Percentiles rank a stretch among this genome's conserved stretches.
Conservation (phyloP, 2,888 invertebrate species). For the Pandemis heparana region DNA sequence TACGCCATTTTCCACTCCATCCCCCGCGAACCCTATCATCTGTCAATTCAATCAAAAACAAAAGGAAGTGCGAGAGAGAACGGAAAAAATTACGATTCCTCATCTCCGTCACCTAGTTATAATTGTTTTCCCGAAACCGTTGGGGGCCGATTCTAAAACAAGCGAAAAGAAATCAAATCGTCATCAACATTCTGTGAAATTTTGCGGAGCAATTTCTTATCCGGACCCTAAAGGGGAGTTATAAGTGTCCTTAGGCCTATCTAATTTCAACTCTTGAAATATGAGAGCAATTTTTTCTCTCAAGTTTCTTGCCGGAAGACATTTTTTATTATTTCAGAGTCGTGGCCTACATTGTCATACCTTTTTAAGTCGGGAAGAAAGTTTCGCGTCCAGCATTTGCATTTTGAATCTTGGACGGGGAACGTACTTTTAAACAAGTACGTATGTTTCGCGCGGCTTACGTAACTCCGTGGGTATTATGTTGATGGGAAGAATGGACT, state of each 20-base stretch:
- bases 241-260: slow-evolving; percentile 42
- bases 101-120: slow-evolving; percentile 32
- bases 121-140: slow-evolving; percentile 35
- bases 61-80: slow-evolving; percentile 8
- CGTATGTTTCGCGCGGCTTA: background rate
- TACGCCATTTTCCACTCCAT: slow-evolving; percentile 28
- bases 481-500: background rate
- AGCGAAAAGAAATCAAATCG: slow-evolving; percentile 42
- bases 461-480: background rate
- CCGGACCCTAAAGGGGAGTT: slow-evolving; percentile 38
- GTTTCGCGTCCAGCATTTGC: slow-evolving; percentile 6
- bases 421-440: background rate
- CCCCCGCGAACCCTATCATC: slow-evolving; percentile 23
- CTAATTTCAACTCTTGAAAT: slow-evolving; percentile 44
- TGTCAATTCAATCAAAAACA: slow-evolving; percentile 37
- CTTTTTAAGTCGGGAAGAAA: slow-evolving; percentile 33
- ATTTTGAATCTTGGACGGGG: slow-evolving; percentile 17
- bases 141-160: slow-evolving; percentile 25
- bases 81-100: slow-evolving; percentile 25
- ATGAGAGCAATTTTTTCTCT: slow-evolving; percentile 41
- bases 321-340: slow-evolving; percentile 41
- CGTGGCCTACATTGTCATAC: slow-evolving; percentile 36
- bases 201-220: slow-evolving; percentile 41
- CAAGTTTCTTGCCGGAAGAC: slow-evolving; percentile 40
- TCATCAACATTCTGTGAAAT: slow-evolving; percentile 38